These are phyloP conservation scores for Cheilosia variabilis DNA, from an alignment of 2,888 invertebrate genomes.

Conservation along the genomic window DNA sequence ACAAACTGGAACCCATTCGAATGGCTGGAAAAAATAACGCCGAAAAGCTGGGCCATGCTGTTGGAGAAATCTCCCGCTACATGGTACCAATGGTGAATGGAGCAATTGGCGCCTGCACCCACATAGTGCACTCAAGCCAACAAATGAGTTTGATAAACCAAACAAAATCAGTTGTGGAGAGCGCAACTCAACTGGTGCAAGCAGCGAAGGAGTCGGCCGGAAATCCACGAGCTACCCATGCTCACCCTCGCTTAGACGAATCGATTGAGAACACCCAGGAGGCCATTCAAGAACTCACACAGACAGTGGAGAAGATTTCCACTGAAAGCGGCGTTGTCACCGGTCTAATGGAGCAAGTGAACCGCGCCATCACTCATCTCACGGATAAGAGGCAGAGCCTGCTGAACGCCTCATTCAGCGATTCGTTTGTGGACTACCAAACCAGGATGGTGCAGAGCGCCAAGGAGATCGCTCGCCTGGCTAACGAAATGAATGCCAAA, in stretches of 20 bases:
- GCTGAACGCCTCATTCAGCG: conserved; percentile 88
- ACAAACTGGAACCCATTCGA: conserved; percentile 93
- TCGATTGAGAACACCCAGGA: conserved; percentile 90
- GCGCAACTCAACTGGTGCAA: conserved; percentile 93
- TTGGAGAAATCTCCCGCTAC: conserved; percentile 89
- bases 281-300: conserved; percentile 91
- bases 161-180: conserved; percentile 97
- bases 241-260: conserved; percentile 94
- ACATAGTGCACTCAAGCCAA: conserved; percentile 93
- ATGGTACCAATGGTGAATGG: conserved; percentile 94
- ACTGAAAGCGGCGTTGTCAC: conserved; percentile 95
- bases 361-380: conserved; percentile 93
- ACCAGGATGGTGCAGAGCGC: conserved; percentile 97
- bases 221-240: conserved; percentile 93
- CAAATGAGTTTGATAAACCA: conserved; percentile 95
- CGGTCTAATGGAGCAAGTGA: conserved; percentile 94
- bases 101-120: conserved; percentile 94
- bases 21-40: conserved; percentile 95
- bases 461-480: conserved; percentile 95
- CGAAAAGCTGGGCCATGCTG: conserved; percentile 95
- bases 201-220: conserved; percentile 95
- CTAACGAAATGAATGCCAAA: conserved; percentile 96
- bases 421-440: conserved; percentile 97
- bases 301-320: conserved; percentile 91
- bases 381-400: conserved; percentile 90